phyloP scores from a whole-genome alignment of 1,140 invertebrate genomes.

The Aphelenchoides besseyi region DNA sequence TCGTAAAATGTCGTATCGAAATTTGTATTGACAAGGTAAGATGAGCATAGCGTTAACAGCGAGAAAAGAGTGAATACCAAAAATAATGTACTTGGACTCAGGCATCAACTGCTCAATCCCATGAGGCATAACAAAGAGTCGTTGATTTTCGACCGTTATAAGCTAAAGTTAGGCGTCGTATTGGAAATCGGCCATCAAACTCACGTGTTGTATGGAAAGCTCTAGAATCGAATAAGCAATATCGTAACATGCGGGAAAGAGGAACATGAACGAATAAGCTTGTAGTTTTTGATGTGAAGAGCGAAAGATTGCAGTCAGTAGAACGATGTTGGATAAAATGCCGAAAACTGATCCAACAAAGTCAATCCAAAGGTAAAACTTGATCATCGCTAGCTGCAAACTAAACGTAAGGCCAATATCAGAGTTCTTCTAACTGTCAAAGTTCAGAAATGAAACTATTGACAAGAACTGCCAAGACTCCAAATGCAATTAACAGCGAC shows the following conservation, averaged over 20 bases:
- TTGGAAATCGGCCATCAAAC: not conserved
- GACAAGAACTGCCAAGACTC: too few species aligned
- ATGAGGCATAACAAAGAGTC: not conserved
- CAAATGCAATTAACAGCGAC: too few species aligned
- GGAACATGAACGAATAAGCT: slow-evolving; percentile 5
- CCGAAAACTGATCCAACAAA: not conserved
- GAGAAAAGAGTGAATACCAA: too few species aligned
- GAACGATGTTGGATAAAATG: not conserved
- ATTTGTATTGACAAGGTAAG: not conserved
- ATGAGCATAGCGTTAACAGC: not conserved
- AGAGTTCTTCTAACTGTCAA: too few species aligned
- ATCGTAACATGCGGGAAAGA: not conserved
- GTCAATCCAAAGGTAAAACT: not conserved
- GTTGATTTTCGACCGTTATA: not conserved
- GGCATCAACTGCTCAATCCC: not conserved
- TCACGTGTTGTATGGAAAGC: not conserved
- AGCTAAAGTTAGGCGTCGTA: too few species aligned
- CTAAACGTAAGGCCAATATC: too few species aligned
- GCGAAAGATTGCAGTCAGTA: not conserved
- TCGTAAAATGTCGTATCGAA: not conserved
- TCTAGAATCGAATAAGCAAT: not conserved
- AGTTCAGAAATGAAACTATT: too few species aligned
- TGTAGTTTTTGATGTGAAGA: not conserved
- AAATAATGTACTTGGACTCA: not conserved
- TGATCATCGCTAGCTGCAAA: not conserved